Conservation (phyloP, 2,888 invertebrate genomes). For the Melanostoma scalare region DNA sequence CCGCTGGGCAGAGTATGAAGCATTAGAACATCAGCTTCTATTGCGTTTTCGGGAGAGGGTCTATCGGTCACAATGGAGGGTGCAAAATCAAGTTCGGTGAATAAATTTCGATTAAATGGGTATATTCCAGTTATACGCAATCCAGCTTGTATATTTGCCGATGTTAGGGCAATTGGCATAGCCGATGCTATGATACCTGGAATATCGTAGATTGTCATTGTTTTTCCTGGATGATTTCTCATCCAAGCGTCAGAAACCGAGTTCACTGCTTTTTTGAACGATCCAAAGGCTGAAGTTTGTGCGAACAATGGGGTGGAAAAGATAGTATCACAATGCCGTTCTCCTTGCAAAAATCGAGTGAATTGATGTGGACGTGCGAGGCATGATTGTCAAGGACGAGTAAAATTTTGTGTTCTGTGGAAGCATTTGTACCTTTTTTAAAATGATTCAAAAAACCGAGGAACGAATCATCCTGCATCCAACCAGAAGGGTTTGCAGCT, state of each 20-base stretch:
- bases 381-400: conserved; percentile 67
- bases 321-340: conserved; percentile 59
- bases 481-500: conserved; percentile 62
- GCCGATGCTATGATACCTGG: conserved; percentile 66
- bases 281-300: conserved; percentile 74
- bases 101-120: conserved; percentile 12
- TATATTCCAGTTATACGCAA: conserved; percentile 27
- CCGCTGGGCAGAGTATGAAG: conserved; percentile 1
- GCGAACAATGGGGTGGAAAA: conserved; percentile 53
- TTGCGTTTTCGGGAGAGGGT: conserved; percentile 16
- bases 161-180: conserved; percentile 2
- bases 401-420: too few species aligned
- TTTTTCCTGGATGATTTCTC: conserved; percentile 75
- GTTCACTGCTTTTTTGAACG: conserved; percentile 75
- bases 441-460: conserved; percentile 49
- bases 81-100: conserved; percentile 12
- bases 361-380: conserved; percentile 62
- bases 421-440: too few species aligned
- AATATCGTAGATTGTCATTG: conserved; percentile 77
- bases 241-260: conserved; percentile 75
- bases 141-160: conserved; percentile 10
- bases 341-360: conserved; percentile 53
- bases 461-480: conserved; percentile 75
- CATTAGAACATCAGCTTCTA: not conserved
- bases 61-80: conserved; percentile 2